Base-by-base conservation (phyloP, 1,140 invertebrate species). In the Sesamia nonagrioides region DNA sequence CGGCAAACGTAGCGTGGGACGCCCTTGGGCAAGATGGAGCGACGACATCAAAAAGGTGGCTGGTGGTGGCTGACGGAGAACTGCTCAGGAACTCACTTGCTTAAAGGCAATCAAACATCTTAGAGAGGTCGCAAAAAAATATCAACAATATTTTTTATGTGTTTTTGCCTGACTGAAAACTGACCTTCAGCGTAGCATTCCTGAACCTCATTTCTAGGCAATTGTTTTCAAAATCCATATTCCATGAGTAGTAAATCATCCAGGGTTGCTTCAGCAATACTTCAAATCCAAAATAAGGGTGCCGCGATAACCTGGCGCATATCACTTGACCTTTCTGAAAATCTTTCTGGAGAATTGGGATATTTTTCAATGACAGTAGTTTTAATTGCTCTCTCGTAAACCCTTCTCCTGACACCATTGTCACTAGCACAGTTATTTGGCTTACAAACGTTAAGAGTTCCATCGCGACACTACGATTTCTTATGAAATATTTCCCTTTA, bases 181-280 rank as follows among this genome's bases (percentile, higher is more conserved):
- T 79, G 33, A 93, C 92, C 84, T 11, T 33, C 27, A 52, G 66
- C 6, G 88, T 89, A 73, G 86, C 89, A 63, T 89, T 90, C 50
- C 79, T 87, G 68, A 91, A 90, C 7, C 66, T 75, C 50, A 92
- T 86, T 78, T 94, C 89, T 58, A 92, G 45, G 42, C 92, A 92
- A 66, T 88, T 88, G 0, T 84, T 61, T 5, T 87, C 81, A 40
- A 92, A 42, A 6, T 88, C 84, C 77, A 92, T 79, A 61, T 92
- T 92, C 91, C 91, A 94, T 5, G 89, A 86, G 52, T 91, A 89
- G 63, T 91, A 91, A n/a, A 91, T 86, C 33, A 87, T 77, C 91
- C 92, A 92, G 0, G 82, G 84, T 33, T 79, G 84, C 0, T 87
- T 87, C 0, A 89, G 48, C 1, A 94, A 84, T 45, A 90, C 60